Evolutionary conservation across 2,113 vertebrate genomes (phyloP).

Genomic region (Chloroceryle aenea): DNA sequence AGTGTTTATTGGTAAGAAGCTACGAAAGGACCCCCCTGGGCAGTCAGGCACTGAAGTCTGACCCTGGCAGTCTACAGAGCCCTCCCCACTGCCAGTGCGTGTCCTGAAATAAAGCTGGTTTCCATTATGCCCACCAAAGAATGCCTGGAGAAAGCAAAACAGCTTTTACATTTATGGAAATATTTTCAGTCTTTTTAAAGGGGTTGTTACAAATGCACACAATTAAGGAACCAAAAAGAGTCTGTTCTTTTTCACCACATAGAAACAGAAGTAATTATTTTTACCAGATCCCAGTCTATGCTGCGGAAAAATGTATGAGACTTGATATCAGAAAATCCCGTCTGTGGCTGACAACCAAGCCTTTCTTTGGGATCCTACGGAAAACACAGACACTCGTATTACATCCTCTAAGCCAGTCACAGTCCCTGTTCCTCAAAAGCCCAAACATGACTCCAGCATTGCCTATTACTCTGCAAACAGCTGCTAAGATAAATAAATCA

Average conservation of each 20-base stretch:
- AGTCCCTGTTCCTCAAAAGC: background rate
- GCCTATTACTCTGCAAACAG: background rate
- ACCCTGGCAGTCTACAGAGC: too few species aligned
- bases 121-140: too few species aligned
- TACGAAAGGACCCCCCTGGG: too few species aligned
- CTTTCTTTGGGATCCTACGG: slow-evolving; percentile 96
- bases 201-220: accelerated
- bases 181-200: background rate
- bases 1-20: background rate
- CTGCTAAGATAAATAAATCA: background rate
- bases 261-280: background rate
- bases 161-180: background rate
- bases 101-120: background rate
- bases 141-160: background rate
- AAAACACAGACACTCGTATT: background rate
- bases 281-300: slow-evolving; percentile 99
- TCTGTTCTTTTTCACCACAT: background rate
- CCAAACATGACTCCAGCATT: background rate
- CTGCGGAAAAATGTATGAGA: slow-evolving; percentile 97
- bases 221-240: background rate
- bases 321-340: slow-evolving; percentile 96
- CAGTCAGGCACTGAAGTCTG: background rate
- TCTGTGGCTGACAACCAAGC: slow-evolving; percentile 94
- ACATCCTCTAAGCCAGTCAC: background rate
- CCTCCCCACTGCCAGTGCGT: background rate